Conservation (phyloP, 2,797 vertebrate species). For the Acomys russatus region DNA sequence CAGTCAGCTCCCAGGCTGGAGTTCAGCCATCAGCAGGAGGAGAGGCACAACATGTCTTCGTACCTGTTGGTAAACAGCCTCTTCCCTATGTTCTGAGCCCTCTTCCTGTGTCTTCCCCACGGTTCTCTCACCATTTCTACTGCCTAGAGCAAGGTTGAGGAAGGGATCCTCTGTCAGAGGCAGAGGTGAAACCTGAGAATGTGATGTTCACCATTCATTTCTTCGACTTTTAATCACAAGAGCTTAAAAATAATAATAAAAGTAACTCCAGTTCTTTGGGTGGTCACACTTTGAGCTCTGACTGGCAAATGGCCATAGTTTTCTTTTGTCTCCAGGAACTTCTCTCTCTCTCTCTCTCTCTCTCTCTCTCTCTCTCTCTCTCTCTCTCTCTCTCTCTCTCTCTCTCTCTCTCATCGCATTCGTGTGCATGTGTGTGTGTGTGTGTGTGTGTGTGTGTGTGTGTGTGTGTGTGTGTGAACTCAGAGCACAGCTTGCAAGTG, state of each 20-base stretch:
- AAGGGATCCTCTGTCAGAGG: background rate
- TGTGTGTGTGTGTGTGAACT: background rate
- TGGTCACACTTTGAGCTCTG: slow-evolving; percentile 53
- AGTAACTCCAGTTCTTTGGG: background rate
- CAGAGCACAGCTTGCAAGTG: background rate
- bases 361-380: no score
- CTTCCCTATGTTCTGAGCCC: background rate
- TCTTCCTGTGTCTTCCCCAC: background rate
- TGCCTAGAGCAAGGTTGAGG: background rate
- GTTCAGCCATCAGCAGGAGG: background rate
- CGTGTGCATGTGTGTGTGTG: background rate
- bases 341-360: background rate
- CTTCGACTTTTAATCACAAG: slow-evolving; percentile 49
- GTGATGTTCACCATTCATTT: background rate
- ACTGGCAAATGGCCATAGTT: background rate
- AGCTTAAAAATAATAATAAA: background rate
- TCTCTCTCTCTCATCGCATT: no score
- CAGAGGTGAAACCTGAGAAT: background rate
- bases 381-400: no score
- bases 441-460: background rate
- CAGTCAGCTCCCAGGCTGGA: background rate
- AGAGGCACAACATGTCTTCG: background rate
- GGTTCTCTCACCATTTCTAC: background rate
- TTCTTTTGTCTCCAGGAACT: background rate
- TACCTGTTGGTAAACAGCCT: background rate